Conservation (phyloP, 2,797 vertebrate species). For the Eulemur rubriventer region DNA sequence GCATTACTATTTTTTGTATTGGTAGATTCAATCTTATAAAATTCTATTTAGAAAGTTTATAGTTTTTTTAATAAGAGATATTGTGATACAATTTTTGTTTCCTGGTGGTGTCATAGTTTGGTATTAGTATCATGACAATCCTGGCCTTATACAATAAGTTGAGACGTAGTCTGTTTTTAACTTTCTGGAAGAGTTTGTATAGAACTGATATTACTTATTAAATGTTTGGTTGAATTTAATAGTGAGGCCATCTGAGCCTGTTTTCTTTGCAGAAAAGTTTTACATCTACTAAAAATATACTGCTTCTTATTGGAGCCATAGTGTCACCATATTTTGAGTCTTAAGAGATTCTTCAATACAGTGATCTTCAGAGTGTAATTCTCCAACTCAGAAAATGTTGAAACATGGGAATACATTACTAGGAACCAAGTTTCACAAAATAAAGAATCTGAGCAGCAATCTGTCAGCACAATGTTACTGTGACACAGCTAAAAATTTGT, state of each 20-base stretch:
- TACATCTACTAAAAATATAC: not conserved
- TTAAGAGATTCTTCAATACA: not conserved
- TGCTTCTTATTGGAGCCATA: not conserved
- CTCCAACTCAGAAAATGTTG: not conserved
- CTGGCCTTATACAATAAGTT: not conserved
- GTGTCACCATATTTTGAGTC: not conserved
- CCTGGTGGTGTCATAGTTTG: not conserved
- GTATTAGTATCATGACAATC: not conserved
- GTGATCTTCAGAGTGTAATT: not conserved
- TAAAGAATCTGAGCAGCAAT: not conserved
- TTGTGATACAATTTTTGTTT: not conserved
- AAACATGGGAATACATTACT: not conserved
- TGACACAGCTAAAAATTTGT: not conserved
- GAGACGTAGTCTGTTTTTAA: not conserved
- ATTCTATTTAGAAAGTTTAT: not conserved
- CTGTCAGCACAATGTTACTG: not conserved
- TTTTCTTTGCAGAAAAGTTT: not conserved
- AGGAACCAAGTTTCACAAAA: not conserved
- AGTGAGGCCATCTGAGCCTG: not conserved
- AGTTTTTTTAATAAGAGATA: not conserved
- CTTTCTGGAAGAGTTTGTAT: not conserved
- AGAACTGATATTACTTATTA: not conserved
- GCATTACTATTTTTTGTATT: not conserved
- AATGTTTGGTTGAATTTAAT: not conserved
- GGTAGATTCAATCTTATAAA: not conserved